phyloP scores from a whole-genome alignment of 2,888 invertebrate species.

The Metallyticus violacea region DNA sequence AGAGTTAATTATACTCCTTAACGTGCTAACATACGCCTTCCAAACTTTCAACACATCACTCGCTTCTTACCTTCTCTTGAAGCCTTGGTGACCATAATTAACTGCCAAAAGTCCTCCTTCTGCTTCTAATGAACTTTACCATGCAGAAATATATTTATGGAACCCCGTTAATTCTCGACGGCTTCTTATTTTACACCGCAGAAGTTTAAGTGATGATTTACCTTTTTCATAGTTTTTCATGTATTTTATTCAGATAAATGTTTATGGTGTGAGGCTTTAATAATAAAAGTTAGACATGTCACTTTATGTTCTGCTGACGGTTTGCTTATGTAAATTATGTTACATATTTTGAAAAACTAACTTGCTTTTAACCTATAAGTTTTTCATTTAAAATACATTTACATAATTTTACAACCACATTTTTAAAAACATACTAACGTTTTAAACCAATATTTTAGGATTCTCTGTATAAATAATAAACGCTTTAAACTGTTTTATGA shows the following conservation, averaged over 20 bases:
- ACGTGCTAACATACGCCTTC: not conserved
- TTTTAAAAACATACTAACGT: no score
- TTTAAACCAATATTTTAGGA: no score
- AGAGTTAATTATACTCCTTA: not conserved
- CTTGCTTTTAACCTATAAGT: no score
- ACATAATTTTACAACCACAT: no score
- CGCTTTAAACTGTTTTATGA: no score
- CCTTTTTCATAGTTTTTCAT: not conserved
- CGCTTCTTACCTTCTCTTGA: not conserved
- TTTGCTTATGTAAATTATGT: no score
- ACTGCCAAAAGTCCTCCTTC: not conserved
- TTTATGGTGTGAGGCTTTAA: not conserved
- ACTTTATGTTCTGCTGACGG: no score
- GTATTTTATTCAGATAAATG: not conserved
- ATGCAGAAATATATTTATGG: not conserved
- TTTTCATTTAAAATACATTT: no score
- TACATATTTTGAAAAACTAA: no score
- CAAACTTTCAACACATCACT: not conserved
- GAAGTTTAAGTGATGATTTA: not conserved
- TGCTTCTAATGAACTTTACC: not conserved
- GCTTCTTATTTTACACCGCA: not conserved
- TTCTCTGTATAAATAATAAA: no score
- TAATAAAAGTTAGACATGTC: no score
- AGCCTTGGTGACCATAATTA: not conserved
- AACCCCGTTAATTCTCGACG: not conserved